Evolutionary conservation across 2,797 vertebrate species (phyloP), one percentile per base, ranked within the genome.

Genomic region (Melanogrammus aeglefinus): DNA sequence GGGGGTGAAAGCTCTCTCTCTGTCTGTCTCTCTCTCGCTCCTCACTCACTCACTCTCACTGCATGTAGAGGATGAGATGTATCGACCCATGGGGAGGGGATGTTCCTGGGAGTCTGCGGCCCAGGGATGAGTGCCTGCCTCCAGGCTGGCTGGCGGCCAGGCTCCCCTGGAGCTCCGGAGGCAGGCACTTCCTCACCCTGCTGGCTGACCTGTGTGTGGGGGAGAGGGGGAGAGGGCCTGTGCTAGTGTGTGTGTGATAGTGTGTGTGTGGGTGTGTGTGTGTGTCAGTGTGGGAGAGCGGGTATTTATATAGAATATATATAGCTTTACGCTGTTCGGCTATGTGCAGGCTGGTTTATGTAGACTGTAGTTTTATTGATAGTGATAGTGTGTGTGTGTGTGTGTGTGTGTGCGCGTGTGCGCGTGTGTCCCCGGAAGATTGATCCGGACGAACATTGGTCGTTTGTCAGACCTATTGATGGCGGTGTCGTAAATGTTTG

Each of bases 381-480:
- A 31, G 72, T 21, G 35, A 31, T 31, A 31, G 29, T 31, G 29
- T 31, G 29, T 31, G 29, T 31, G 29, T n/a, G n/a, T n/a, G n/a
- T n/a, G n/a, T n/a, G n/a, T n/a, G n/a, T 3, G 3, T 3, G 38
- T 39, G 38, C 9, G 3, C 18, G 13, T 38, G 72, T 36, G 16
- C 1, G 21, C 1, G 21, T 44, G 29, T 14, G 18, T 77, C 77
- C 80, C 7, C 3, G 76, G 44, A 72, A 74, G 77, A 82, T 77
- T 81, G 81, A 88, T 82, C 72, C 41, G 38, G 76, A 13, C 51
- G 73, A 80, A 88, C 77, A 71, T 0, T 0, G 76, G 69, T 63
- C 82, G 74, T 91, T 90, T 89, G 79, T 88, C 84, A 74, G 79
- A 74, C 44, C 80, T 75, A 47, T 73, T 63, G 78, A 1, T 3